Percentiles rank a stretch among this genome's conserved stretches.
phyloP scores from a whole-genome alignment of 2,113 vertebrate species.

The Zeus faber region DNA sequence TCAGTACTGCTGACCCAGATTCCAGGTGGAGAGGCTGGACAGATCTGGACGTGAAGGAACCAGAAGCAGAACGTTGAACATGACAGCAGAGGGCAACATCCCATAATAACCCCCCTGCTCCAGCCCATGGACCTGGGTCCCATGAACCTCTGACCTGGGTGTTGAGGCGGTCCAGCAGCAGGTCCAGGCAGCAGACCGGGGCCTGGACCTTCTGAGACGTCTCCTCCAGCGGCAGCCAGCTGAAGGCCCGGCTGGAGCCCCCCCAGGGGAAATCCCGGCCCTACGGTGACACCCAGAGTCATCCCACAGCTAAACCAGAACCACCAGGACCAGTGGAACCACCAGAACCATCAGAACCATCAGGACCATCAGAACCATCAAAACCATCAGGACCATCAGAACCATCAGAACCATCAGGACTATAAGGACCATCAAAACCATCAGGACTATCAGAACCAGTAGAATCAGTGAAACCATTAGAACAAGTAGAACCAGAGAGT shows the following conservation, averaged over 20 bases:
- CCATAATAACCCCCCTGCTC: background rate
- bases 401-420: background rate
- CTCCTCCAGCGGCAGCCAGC: conserved; percentile 80
- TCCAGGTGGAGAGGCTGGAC: conserved; percentile 85
- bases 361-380: background rate
- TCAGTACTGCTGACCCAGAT: conserved; percentile 97
- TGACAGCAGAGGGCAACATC: background rate
- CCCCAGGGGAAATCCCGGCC: conserved; percentile 93
- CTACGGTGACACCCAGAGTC: conserved; percentile 55
- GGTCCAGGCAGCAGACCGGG: conserved; percentile 86
- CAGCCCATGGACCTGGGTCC: background rate
- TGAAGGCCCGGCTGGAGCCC: conserved; percentile 88
- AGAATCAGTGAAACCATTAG: background rate
- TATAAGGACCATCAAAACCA: background rate
- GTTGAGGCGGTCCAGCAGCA: conserved; percentile 79
- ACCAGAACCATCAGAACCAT: background rate
- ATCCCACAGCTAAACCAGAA: background rate
- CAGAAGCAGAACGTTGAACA: background rate
- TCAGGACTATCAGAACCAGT: background rate
- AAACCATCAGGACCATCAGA: too few relatives aligned
- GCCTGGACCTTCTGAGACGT: conserved; percentile 67
- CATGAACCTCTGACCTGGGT: conserved; percentile 64
- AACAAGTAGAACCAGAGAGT: too few relatives aligned
- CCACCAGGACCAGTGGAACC: background rate
- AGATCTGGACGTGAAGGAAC: conserved; percentile 72